Base-by-base conservation (phyloP, 1,140 invertebrate species). In the Samia ricini region DNA sequence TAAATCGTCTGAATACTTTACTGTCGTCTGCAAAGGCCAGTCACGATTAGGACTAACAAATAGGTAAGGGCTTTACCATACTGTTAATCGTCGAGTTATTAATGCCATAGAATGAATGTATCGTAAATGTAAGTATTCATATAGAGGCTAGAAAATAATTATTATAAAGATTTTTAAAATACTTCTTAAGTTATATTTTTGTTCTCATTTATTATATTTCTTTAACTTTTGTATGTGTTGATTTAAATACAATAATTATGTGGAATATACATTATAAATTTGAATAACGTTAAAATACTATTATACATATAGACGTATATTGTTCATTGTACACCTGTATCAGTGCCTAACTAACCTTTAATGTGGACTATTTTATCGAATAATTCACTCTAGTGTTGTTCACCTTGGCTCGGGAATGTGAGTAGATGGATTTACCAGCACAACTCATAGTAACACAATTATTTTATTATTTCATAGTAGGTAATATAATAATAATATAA, bases 21-120 rank as follows among this genome's bases (percentile, higher is more conserved):
- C 65, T 73, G 68, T 63, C 68, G 68, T 76, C 66, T 62, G 68
- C 68, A 72, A 66, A 70, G 61, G 61, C 79, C 22, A 82, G 86
- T 89, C 86, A 89, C 86, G 86, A 88, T 56, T 57, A 69, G 33
- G 4, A 15, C 33, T 12, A 15, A n/a, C n/a, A n/a, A n/a, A n/a
- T n/a, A n/a, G 66, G 15, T 64, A 72, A 69, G 26, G n/a, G 12
- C 24, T 10, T 29, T 56, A 56, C 55, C 7, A 77, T 63, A 22
- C 15, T 52, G 51, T 23, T 6, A 52, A 15, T 15, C 33, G 33
- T 42, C 1, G 7, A 42, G 33, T 8, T 10, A 15, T 15, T 10
- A 29, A 10, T 1, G 10, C 26, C 10, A 5, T 42, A 42, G 33
- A 42, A 42, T 42, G 12, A 42, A 42, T 42, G 3, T 1, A 15